Conservation (phyloP, 2,888 invertebrate species). For the Athalia rosae region DNA sequence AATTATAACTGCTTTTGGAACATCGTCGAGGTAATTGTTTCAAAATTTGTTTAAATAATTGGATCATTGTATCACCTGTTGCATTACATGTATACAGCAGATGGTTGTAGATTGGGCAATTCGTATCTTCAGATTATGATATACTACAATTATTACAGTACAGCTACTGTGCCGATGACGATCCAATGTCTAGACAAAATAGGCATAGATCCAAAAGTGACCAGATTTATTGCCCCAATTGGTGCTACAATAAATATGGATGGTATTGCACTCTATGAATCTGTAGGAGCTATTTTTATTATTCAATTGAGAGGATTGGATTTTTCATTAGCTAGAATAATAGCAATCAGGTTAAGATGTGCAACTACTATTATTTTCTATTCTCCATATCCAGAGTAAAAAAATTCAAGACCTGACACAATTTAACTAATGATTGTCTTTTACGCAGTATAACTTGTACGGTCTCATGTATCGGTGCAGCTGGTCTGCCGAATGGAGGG, state of each 20-base stretch:
- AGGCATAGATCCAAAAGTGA: conserved; percentile 92
- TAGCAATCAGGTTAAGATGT: conserved; percentile 88
- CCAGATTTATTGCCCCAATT: conserved; percentile 96
- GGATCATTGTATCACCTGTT: not conserved
- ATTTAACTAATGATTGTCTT: conserved; percentile 3
- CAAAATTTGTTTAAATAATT: not conserved
- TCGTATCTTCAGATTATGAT: too few relatives aligned
- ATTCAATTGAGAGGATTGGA: conserved; percentile 91
- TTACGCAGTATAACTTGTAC: conserved; percentile 92
- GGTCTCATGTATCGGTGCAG: conserved; percentile 97
- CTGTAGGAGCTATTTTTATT: conserved; percentile 98
- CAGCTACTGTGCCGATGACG: conserved; percentile 97
- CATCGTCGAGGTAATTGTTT: conserved; percentile 81
- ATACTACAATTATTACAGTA: conserved; percentile 75
- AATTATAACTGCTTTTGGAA: conserved; percentile 96
- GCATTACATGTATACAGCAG: too few relatives aligned
- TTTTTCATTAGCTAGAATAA: conserved; percentile 90
- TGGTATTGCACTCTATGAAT: conserved; percentile 97
- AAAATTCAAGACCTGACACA: not conserved
- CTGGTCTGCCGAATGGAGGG: conserved; percentile 97
- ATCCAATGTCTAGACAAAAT: conserved; percentile 94
- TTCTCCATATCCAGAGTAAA: not conserved
- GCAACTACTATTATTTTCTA: not conserved
- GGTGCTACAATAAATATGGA: conserved; percentile 99
- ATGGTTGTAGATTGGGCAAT: too few relatives aligned